Conservation (phyloP, 2,113 vertebrate species). For the Cololabis saira region DNA sequence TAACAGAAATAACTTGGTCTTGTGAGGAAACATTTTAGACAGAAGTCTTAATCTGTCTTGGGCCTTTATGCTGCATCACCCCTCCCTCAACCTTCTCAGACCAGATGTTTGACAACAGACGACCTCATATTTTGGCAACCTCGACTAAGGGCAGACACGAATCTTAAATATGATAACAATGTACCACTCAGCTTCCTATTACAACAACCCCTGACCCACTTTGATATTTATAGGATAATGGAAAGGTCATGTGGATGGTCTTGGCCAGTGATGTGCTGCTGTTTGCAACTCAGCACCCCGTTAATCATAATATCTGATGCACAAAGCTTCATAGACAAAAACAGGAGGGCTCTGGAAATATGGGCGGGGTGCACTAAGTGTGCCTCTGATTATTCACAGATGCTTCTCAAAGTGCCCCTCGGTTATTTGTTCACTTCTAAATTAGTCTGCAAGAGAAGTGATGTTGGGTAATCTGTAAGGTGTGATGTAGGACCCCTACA, state of each 20-base stretch:
- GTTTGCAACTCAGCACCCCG: conserved; percentile 25
- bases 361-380: not conserved
- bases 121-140: conserved; percentile 31
- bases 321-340: conserved; percentile 31
- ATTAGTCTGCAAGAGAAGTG: not conserved
- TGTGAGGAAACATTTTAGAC: not conserved
- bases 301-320: conserved; percentile 43
- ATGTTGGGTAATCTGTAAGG: no score
- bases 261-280: conserved; percentile 29
- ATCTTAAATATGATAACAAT: conserved; percentile 52
- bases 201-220: conserved; percentile 64
- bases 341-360: conserved; percentile 43
- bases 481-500: no score
- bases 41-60: conserved; percentile 16
- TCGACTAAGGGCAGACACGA: conserved; percentile 39
- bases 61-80: conserved; percentile 22
- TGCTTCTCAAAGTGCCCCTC: conserved; percentile 10
- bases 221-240: conserved; percentile 71
- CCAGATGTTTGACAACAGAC: conserved; percentile 54
- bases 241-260: conserved; percentile 14
- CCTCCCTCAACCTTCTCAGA: conserved; percentile 12
- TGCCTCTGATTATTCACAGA: not conserved
- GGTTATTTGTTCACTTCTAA: conserved; percentile 3
- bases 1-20: not conserved
- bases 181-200: conserved; percentile 33